Conservation (phyloP, 2,888 invertebrate species). For the Calliscelio sp. region DNA sequence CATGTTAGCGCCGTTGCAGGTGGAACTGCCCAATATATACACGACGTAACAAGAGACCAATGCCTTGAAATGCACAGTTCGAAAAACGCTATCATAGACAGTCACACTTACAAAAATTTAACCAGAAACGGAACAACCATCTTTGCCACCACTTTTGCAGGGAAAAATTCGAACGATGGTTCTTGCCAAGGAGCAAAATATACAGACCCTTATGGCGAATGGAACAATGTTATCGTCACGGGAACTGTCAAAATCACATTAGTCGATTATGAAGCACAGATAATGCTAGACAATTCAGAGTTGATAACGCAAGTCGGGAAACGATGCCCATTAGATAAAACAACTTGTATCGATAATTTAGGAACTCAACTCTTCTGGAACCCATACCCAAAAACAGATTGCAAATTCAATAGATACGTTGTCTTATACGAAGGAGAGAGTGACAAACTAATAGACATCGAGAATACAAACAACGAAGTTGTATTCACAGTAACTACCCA, state of each 20-base stretch:
- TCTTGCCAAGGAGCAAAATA: background rate
- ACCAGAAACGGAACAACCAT: too few relatives aligned
- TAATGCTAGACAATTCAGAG: background rate
- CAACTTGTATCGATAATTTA: background rate
- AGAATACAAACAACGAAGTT: background rate
- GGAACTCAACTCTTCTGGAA: slow-evolving; percentile 7
- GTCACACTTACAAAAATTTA: too few relatives aligned
- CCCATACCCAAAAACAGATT: background rate
- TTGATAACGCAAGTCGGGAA: background rate
- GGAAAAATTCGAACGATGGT: background rate
- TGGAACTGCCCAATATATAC: too few relatives aligned
- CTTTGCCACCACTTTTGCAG: too few relatives aligned
- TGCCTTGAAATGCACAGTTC: too few relatives aligned
- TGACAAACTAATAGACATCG: background rate
- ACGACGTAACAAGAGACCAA: too few relatives aligned
- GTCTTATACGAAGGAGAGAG: slow-evolving; percentile 15
- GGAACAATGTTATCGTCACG: slow-evolving; percentile 1
- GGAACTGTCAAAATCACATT: slow-evolving; percentile 8
- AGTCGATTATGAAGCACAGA: slow-evolving; percentile 1
- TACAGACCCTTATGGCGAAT: background rate
- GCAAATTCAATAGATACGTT: background rate
- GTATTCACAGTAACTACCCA: background rate
- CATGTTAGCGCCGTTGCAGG: too few relatives aligned
- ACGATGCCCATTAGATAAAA: background rate
- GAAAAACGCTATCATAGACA: too few relatives aligned